Conservation (phyloP, 2,113 vertebrate genomes). For the Ovibos moschatus region DNA sequence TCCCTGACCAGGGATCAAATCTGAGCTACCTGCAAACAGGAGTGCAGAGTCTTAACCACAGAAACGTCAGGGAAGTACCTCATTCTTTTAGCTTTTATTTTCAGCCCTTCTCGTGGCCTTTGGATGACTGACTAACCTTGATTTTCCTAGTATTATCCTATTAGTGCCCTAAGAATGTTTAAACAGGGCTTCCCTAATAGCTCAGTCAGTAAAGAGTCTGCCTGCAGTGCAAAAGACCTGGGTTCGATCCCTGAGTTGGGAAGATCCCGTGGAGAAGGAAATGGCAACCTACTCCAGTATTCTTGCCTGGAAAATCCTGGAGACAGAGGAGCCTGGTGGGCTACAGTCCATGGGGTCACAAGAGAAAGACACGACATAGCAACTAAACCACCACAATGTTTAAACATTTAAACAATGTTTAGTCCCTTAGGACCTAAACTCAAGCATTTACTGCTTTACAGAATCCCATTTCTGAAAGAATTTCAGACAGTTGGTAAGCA, state of each 20-base stretch:
- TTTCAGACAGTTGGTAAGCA: neutral
- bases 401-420: neutral
- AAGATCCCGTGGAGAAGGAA: neutral
- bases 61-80: neutral
- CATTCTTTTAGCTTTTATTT: neutral
- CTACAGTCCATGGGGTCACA: neutral
- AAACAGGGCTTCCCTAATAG: neutral
- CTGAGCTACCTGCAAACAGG: neutral
- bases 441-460: neutral
- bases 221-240: neutral
- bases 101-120: neutral
- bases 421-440: neutral
- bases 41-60: neutral
- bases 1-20: neutral
- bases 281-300: neutral
- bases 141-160: neutral
- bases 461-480: neutral
- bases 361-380: neutral
- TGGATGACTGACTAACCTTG: neutral
- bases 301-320: neutral
- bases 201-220: neutral
- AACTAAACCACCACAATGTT: neutral
- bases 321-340: neutral
- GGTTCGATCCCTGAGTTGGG: neutral
- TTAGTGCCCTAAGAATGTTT: neutral